A percentile compares a stretch with the other conserved stretches of the same genome.
Conservation (phyloP, 2,888 invertebrate species). For the Neoaliturus tenellus region DNA sequence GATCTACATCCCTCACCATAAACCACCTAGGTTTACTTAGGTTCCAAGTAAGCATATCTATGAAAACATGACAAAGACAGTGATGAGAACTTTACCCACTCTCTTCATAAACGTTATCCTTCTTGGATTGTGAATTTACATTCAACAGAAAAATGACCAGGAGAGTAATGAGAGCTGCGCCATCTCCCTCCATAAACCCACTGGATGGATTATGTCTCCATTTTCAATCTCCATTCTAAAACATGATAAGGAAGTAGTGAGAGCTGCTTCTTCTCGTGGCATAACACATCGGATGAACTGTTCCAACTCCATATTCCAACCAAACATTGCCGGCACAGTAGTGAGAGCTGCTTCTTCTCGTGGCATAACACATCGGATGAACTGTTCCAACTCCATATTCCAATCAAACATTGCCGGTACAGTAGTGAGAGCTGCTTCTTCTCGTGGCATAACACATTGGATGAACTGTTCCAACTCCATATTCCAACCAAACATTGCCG, state of each 20-base stretch:
- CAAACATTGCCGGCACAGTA: neutral
- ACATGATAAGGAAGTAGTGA: too few relatives aligned
- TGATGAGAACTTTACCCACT: too few relatives aligned
- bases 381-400: neutral
- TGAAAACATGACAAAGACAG: too few relatives aligned
- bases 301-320: neutral
- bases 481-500: neutral
- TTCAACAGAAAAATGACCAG: neutral
- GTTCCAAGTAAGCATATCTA: too few relatives aligned
- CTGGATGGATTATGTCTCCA: slow-evolving; percentile 4
- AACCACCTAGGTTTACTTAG: too few relatives aligned
- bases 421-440: neutral
- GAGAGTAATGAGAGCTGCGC: neutral
- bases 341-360: neutral
- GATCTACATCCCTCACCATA: too few relatives aligned
- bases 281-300: too few relatives aligned
- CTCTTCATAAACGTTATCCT: neutral
- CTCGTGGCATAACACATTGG: too few relatives aligned
- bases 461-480: neutral
- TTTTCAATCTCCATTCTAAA: too few relatives aligned
- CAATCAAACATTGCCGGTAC: neutral
- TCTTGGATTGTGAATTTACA: neutral
- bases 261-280: too few relatives aligned
- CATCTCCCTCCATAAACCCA: slow-evolving; percentile 4
- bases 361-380: too few relatives aligned